phyloP scores from a whole-genome alignment of 2,888 invertebrate genomes.

The Amphimallon solstitiale region DNA sequence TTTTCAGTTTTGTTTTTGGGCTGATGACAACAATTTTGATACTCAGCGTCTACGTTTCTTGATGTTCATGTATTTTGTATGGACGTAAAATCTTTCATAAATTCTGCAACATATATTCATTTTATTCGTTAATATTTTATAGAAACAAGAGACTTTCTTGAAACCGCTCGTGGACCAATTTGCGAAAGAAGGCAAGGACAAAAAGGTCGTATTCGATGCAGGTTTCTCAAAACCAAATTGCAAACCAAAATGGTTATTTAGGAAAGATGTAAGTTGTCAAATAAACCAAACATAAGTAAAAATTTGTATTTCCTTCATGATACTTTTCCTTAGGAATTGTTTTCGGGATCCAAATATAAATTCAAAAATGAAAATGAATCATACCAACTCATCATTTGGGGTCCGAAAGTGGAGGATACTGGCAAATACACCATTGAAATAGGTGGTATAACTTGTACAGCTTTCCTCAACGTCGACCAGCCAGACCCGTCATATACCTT shows the following conservation, averaged over 20 bases:
- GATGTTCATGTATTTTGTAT: slow-evolving; percentile 34
- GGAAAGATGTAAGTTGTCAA: slow-evolving; percentile 84
- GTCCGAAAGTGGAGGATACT: slow-evolving; percentile 95
- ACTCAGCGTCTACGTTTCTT: slow-evolving; percentile 46
- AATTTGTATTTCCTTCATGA: background rate
- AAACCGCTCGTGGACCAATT: slow-evolving; percentile 94
- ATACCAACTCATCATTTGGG: slow-evolving; percentile 88
- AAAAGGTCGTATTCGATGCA: slow-evolving; percentile 92
- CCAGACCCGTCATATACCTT: slow-evolving; percentile 95
- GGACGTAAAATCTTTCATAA: slow-evolving; percentile 2
- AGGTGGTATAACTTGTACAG: slow-evolving; percentile 87
- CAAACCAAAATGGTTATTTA: slow-evolving; percentile 91
- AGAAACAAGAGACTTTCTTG: slow-evolving; percentile 95
- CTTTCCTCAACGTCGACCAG: slow-evolving; percentile 95
- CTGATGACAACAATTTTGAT: slow-evolving; percentile 55
- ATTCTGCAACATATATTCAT: slow-evolving; percentile 12
- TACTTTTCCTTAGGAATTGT: slow-evolving; percentile 75
- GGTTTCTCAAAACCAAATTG: slow-evolving; percentile 97
- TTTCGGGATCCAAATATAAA: slow-evolving; percentile 96
- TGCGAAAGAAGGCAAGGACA: slow-evolving; percentile 96
- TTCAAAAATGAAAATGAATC: slow-evolving; percentile 92
- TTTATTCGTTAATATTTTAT: slow-evolving; percentile 47
- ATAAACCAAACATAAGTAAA: background rate
- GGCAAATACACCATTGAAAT: slow-evolving; percentile 98
- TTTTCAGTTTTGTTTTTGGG: slow-evolving; percentile 56